Evolutionary conservation across 2,888 invertebrate species (phyloP), one percentile per base, ranked within the genome.

Genomic region (Tetanocera ferruginea): DNA sequence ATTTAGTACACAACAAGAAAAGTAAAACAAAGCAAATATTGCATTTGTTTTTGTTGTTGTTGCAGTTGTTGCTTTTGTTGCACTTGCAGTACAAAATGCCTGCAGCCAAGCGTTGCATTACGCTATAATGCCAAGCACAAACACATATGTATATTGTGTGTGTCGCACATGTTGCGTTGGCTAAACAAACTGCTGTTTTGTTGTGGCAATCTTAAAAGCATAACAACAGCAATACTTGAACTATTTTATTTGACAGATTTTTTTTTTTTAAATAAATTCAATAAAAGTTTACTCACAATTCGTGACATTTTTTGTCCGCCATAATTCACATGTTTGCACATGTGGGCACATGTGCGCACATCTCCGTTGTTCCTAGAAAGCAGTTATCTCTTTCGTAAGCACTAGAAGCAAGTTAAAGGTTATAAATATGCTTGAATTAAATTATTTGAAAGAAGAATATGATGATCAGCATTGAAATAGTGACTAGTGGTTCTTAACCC

Each of bases 41-140:
- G 28, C 62, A 73, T 49, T 73, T 34, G 5, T 71, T 73, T 62
- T 49, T n/a, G 43, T 62, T 71, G 55, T 19, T 71, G 25, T 31
- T 71, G 71, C 19, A n/a, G 52, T 28, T 11, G n/a, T 11, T n/a
- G 17, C 25, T 67, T 19, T 6, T 37, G 19, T 0, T 17, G 69
- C 17, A 31, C 31, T 62, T 28, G 62, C 28, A 11, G 25, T 62
- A 14, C 19, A 34, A 64, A 64, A 31, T 64, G 28, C 64, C 34
- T 64, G 64, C 28, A 64, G n/a, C 64, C 34, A 43, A 43, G 43
- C 43, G 43, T 43, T 43, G 43, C 43, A 43, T 11, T 43, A 43
- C 43, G 37, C 5, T 6, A 37, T 8, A 8, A 37, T 8, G 9
- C 37, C 8, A 43, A 2, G 14, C 11, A 43, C 43, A 43, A 11